phyloP scores from a whole-genome alignment of 2,797 vertebrate genomes.

The Bradypodion ventrale region DNA sequence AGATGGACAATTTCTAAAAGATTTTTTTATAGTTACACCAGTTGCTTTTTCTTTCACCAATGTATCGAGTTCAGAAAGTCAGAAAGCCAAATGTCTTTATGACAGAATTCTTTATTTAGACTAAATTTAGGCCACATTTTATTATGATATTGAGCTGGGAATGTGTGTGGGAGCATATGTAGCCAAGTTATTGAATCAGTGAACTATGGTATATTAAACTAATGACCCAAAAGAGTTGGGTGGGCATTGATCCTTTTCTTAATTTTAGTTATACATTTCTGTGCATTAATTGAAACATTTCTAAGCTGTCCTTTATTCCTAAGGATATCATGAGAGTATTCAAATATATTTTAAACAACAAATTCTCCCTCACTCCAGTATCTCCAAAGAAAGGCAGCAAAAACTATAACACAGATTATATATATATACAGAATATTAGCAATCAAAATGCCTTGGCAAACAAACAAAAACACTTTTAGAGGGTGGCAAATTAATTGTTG shows the following conservation, averaged over 20 bases:
- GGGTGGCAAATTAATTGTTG: too few species aligned
- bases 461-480: too few species aligned
- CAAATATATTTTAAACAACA: too few species aligned
- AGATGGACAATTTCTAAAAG: slow-evolving; percentile 77
- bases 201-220: not conserved
- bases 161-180: not conserved
- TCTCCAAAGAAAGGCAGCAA: too few species aligned
- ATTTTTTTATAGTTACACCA: slow-evolving; percentile 70
- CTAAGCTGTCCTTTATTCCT: not conserved
- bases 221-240: not conserved
- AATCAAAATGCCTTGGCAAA: too few species aligned
- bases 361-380: too few species aligned
- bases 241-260: not conserved
- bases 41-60: slow-evolving; percentile 55
- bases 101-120: slow-evolving; percentile 39
- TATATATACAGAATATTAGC: too few species aligned
- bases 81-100: slow-evolving; percentile 34
- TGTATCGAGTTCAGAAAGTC: slow-evolving; percentile 65
- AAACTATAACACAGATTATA: too few species aligned
- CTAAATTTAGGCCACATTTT: slow-evolving; percentile 29
- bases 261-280: slow-evolving; percentile 24
- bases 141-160: not conserved
- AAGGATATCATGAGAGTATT: not conserved
- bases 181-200: not conserved
- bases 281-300: not conserved